Conservation (phyloP, 1,140 invertebrate genomes). For the Helicoverpa armigera region DNA sequence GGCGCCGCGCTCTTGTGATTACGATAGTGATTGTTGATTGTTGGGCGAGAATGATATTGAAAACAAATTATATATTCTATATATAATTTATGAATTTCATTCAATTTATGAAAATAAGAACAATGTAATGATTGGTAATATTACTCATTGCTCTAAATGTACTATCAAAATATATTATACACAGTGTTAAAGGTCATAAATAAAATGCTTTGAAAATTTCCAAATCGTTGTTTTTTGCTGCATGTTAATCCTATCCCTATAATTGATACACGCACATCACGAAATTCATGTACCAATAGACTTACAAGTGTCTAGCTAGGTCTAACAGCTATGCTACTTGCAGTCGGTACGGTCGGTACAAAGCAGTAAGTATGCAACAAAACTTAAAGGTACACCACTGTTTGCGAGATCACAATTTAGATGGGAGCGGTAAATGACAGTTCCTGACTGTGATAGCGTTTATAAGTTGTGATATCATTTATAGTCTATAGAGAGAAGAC, state of each 20-base stretch:
- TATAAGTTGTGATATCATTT: too few species aligned
- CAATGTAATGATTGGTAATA: slow-evolving; percentile 86
- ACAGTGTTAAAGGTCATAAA: slow-evolving; percentile 87
- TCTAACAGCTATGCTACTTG: too few species aligned
- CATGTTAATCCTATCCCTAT: neutral
- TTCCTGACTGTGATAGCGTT: neutral
- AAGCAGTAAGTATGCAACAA: too few species aligned
- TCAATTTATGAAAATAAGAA: slow-evolving; percentile 85
- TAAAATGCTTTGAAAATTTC: slow-evolving; percentile 87
- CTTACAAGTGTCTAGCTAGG: too few species aligned
- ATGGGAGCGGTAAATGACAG: neutral
- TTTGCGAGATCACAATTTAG: too few species aligned
- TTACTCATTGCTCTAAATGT: slow-evolving; percentile 87
- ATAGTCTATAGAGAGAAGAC: too few species aligned
- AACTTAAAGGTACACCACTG: too few species aligned
- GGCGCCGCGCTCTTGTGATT: slow-evolving; percentile 67
- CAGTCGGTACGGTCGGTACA: too few species aligned
- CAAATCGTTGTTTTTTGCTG: slow-evolving; percentile 73
- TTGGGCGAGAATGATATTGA: slow-evolving; percentile 83
- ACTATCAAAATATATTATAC: slow-evolving; percentile 87
- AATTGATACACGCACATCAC: neutral
- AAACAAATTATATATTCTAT: slow-evolving; percentile 83
- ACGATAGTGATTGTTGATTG: slow-evolving; percentile 84
- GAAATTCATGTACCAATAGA: too few species aligned
- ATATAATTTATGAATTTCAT: slow-evolving; percentile 86